These are phyloP conservation scores for Aspidoscelis tigris DNA, from an alignment of 2,113 vertebrate species.

Conservation along the genomic window DNA sequence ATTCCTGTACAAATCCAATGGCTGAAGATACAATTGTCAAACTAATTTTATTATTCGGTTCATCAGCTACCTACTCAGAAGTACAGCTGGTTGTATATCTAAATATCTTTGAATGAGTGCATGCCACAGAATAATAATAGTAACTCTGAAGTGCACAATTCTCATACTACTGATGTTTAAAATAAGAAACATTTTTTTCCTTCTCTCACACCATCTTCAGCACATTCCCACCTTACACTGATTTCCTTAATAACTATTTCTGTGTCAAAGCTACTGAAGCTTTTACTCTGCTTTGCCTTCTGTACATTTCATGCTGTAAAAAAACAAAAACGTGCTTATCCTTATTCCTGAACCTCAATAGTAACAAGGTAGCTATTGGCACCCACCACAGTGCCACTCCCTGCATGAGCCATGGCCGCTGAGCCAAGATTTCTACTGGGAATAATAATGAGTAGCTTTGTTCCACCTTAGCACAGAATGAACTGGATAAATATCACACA, in stretches of 20 bases:
- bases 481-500: background rate
- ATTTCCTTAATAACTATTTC: background rate
- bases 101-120: background rate
- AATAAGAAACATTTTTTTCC: background rate
- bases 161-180: background rate
- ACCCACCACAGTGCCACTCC: too few relatives aligned
- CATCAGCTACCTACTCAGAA: background rate
- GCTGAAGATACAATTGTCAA: background rate
- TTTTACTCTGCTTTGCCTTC: background rate
- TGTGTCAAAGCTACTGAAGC: background rate
- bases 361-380: too few relatives aligned
- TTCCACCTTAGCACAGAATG: background rate
- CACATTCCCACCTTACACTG: background rate
- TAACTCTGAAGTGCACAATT: background rate
- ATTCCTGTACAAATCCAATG: background rate
- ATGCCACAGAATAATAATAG: background rate
- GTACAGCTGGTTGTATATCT: background rate
- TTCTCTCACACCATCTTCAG: background rate
- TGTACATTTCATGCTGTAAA: background rate
- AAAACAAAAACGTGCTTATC: too few relatives aligned
- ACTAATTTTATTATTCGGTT: background rate
- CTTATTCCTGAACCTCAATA: too few relatives aligned
- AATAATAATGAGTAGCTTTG: background rate
- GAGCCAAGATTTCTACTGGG: too few relatives aligned
- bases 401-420: too few relatives aligned